Base-by-base conservation (phyloP, 2,888 invertebrate genomes). In the Cryptus viduatorius region DNA sequence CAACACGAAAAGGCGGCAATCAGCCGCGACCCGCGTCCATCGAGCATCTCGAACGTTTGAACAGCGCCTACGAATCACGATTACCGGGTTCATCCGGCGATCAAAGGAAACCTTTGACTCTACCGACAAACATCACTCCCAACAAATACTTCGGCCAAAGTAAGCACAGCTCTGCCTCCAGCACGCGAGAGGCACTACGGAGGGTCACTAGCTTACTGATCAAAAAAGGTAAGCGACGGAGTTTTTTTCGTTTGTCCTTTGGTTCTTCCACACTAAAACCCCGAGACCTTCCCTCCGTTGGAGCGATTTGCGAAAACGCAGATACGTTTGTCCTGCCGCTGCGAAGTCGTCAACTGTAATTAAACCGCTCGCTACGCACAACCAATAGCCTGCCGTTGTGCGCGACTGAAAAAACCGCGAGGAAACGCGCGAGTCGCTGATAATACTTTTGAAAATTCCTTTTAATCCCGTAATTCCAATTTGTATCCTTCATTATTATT, bases 151-250 rank as follows among this genome's bases (percentile, higher is more conserved):
- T 98, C 95, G 93, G 93, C 92, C 93, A 94, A 94, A 94, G 93
- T 93, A 94, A 94, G 93, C 97, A 98, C 93, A 97, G 97, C 94
- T 97, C 97, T 88, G 97, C 97, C 68, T 94, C 93, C 90, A 93
- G 91, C 89, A 94, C 93, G 89, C 95, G 97, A 91, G 98, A 98
- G 94, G 98, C 98, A 84, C 95, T 98, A 89, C 95, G 98, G 92
- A 96, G 98, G 94, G 98, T 98, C 92, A 98, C 98, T 93, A 98
- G 98, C 95, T 96, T 98, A 94, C 96, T 98, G 94, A 98, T 98
- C 94, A 95, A 97, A 94, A 97, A 97, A 95, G 97, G 97, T 97
- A 94, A 95, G 95, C 92, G 93, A 90, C 91, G 93, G 92, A 87
- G 89, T 91, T 90, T 89, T 73, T 14, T 10, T 42, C 19, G 16